Percentiles rank a stretch among this genome's conserved stretches.
Conservation (phyloP, 2,113 vertebrate genomes). For the Chitala chitala region DNA sequence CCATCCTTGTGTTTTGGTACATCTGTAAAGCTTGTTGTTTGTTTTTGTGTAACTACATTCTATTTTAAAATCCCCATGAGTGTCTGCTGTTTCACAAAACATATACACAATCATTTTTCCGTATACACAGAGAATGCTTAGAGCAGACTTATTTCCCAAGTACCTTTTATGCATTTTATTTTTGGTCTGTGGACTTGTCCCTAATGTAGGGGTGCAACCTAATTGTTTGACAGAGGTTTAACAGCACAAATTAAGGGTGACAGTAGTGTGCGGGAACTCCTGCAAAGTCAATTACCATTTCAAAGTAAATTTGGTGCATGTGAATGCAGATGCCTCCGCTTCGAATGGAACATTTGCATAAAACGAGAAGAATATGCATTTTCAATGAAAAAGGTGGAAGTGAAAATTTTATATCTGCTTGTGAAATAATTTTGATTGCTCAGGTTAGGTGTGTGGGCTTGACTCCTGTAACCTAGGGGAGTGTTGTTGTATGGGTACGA, state of each 20-base stretch:
- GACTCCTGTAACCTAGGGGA: no score
- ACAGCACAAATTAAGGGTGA: slow-evolving; percentile 19
- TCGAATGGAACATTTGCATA: slow-evolving; percentile 55
- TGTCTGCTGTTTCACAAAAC: background rate
- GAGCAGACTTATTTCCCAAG: background rate
- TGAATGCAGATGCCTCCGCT: slow-evolving; percentile 40
- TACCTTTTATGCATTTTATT: background rate
- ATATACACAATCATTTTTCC: background rate
- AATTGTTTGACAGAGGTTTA: slow-evolving; percentile 16
- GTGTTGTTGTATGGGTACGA: no score
- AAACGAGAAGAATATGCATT: slow-evolving; percentile 36
- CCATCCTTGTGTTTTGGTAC: background rate
- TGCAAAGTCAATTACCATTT: slow-evolving; percentile 53
- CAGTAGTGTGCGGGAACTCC: slow-evolving; percentile 12
- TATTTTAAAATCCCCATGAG: background rate
- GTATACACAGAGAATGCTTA: background rate
- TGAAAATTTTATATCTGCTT: no score
- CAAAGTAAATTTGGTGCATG: slow-evolving; percentile 48
- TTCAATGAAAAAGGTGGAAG: slow-evolving; percentile 8
- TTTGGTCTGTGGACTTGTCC: background rate
- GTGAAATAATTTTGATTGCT: no score
- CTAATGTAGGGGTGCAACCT: background rate
- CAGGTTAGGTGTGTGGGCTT: no score
- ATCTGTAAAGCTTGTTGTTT: slow-evolving; percentile 7
- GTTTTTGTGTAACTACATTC: background rate